A percentile compares a stretch with the other conserved stretches of the same genome.
phyloP scores from a whole-genome alignment of 2,113 vertebrate species.

The Willisornis vidua region DNA sequence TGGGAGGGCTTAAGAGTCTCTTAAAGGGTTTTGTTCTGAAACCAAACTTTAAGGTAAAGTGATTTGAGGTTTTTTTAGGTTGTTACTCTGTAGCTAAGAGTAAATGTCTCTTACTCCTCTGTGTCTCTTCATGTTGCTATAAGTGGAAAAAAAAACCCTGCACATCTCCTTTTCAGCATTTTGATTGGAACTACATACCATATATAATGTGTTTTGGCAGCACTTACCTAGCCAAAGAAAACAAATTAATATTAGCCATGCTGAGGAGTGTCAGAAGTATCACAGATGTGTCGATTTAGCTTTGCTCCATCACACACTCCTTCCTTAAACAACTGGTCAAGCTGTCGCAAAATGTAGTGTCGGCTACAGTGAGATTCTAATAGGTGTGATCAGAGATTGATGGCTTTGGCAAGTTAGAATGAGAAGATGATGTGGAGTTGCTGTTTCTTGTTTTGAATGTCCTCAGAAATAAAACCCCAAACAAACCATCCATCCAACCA shows the following conservation, averaged over 20 bases:
- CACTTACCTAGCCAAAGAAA: conserved; percentile 79
- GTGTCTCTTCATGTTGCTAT: conserved; percentile 25
- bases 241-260: conserved; percentile 81
- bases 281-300: conserved; percentile 76
- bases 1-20: background rate
- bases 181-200: conserved; percentile 74
- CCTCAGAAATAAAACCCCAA: background rate
- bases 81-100: background rate
- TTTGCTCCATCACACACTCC: conserved; percentile 71
- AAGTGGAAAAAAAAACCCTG: background rate
- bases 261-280: conserved; percentile 76
- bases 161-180: conserved; percentile 66
- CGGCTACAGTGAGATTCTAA: conserved; percentile 58
- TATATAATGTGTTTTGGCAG: conserved; percentile 75
- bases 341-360: conserved; percentile 58
- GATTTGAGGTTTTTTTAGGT: background rate
- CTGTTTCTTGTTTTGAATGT: conserved; percentile 29
- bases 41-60: background rate
- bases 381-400: conserved; percentile 68
- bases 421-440: conserved; percentile 40
- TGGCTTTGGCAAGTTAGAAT: conserved; percentile 49
- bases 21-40: background rate
- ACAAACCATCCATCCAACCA: background rate
- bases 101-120: background rate
- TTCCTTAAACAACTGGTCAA: conserved; percentile 73